phyloP scores from a whole-genome alignment of 2,113 vertebrate species.

The Boulengeromyrus knoepffleri region DNA sequence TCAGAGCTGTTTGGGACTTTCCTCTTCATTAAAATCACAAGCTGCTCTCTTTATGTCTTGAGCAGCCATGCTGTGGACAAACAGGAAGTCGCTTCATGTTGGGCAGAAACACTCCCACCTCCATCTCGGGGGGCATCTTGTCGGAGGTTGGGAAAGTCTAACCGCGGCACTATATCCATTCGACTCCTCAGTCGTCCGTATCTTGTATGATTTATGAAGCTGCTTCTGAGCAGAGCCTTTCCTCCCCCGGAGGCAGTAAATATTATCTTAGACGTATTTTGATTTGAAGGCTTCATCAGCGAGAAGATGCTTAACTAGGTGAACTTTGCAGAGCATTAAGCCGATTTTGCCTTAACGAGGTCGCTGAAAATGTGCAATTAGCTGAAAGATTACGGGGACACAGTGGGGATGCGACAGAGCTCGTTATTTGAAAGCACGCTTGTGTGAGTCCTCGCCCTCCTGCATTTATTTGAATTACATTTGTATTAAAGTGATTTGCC shows the following conservation, averaged over 20 bases:
- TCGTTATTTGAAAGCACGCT: not conserved
- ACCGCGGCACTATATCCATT: not conserved
- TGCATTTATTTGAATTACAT: constrained; percentile 3
- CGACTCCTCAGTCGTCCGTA: not conserved
- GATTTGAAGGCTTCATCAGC: not conserved
- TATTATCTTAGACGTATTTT: not conserved
- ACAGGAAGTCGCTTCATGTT: not conserved
- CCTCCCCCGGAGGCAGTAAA: not conserved
- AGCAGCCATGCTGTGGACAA: not conserved
- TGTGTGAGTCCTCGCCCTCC: not conserved
- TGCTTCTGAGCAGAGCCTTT: not conserved
- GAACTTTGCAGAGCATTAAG: not conserved
- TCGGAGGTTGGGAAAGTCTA: not conserved
- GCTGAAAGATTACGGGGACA: not conserved
- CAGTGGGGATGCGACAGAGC: not conserved
- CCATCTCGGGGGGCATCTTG: not conserved
- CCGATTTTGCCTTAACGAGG: not conserved
- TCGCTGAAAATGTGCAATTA: not conserved
- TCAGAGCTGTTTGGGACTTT: not conserved
- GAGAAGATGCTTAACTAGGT: not conserved
- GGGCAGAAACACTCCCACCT: not conserved
- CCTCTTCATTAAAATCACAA: not conserved
- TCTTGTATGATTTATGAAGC: not conserved
- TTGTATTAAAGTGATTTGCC: not conserved
- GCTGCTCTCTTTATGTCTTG: not conserved